Percentiles rank a stretch among this genome's conserved stretches.
These are phyloP conservation scores for Myotis pilosus DNA, from an alignment of 2,797 vertebrate species.

Conservation along the genomic window DNA sequence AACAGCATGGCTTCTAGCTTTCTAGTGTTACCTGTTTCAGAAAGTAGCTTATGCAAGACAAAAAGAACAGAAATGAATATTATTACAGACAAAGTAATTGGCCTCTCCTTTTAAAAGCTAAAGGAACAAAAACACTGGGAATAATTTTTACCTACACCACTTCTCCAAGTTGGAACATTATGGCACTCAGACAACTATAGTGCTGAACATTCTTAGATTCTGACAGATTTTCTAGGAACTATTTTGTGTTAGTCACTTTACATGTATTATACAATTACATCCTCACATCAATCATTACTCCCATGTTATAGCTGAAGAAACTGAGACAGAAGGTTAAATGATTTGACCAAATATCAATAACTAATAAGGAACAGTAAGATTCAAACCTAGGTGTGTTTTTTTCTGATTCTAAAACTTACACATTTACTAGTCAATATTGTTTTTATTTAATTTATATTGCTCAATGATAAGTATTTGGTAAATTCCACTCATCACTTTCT, in stretches of 20 bases:
- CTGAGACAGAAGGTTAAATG: neutral
- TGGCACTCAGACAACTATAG: neutral
- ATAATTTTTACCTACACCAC: neutral
- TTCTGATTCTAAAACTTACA: neutral
- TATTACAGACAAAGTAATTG: neutral
- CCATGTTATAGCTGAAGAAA: neutral
- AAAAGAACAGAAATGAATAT: constrained; percentile 12
- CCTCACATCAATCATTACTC: neutral
- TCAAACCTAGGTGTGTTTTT: neutral
- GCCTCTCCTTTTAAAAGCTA: neutral
- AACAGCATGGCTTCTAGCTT: neutral
- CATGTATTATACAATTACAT: neutral
- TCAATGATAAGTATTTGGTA: neutral
- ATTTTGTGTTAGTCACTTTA: neutral
- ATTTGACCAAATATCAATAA: neutral
- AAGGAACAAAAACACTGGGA: neutral
- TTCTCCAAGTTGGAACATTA: neutral
- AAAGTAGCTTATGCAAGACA: neutral
- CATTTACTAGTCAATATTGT: neutral
- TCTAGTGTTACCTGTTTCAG: neutral
- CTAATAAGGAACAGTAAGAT: neutral
- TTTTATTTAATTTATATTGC: neutral
- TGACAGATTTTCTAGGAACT: neutral
- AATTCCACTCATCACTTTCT: neutral
- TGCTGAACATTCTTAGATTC: neutral